A percentile compares a stretch with the other conserved stretches of the same genome.
phyloP scores from a whole-genome alignment of 2,797 vertebrate species.

The Heteromormyrus szaboi region DNA sequence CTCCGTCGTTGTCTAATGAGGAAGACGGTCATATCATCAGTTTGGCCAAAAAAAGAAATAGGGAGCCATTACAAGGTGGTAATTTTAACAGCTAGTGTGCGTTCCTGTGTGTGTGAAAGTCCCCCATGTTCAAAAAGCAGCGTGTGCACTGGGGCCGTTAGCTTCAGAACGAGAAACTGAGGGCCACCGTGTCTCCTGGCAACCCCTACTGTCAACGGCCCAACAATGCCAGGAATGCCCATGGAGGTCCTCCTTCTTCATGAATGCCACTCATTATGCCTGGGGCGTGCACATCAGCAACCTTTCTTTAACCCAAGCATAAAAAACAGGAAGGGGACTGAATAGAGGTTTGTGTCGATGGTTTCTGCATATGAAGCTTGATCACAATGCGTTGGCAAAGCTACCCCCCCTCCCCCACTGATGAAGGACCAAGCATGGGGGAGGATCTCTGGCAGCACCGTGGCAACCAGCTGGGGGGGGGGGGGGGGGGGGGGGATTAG shows the following conservation, averaged over 20 bases:
- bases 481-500: not conserved
- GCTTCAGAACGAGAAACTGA: not conserved
- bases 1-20: not conserved
- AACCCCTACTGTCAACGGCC: not conserved
- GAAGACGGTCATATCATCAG: not conserved
- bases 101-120: not conserved
- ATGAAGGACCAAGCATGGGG: not conserved
- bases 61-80: not conserved
- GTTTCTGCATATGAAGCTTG: not conserved
- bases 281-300: slow-evolving; percentile 1
- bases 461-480: not conserved
- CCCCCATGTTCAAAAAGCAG: not conserved
- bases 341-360: not conserved
- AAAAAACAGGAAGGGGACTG: slow-evolving; percentile 4
- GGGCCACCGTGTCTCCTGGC: not conserved
- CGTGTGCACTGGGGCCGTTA: not conserved
- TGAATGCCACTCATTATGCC: slow-evolving; percentile 15
- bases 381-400: not conserved
- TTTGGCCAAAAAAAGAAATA: not conserved
- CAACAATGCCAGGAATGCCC: slow-evolving; percentile 22
- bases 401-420: not conserved
- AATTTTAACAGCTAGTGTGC: not conserved
- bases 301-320: slow-evolving; percentile 6
- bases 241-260: not conserved
- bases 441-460: not conserved